These are phyloP conservation scores for Acyrthosiphon pisum DNA, from an alignment of 1,140 invertebrate genomes.

Conservation along the genomic window DNA sequence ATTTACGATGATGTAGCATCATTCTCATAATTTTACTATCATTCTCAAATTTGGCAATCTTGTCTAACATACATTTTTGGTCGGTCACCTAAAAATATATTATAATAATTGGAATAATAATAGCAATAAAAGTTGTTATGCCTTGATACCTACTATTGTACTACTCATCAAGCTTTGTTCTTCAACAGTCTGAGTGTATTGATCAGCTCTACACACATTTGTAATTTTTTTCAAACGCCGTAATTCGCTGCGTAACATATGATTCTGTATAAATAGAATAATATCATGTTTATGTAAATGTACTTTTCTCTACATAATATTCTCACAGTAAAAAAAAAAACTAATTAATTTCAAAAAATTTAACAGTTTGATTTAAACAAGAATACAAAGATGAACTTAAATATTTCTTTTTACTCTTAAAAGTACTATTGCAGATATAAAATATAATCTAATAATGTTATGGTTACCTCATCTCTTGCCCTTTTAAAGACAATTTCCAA, in stretches of 20 bases:
- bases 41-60: conserved; percentile 35
- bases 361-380: no score
- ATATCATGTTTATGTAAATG: not conserved
- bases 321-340: not conserved
- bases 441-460: not conserved
- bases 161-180: conserved; percentile 31
- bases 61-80: not conserved
- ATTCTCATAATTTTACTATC: conserved; percentile 30
- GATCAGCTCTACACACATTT: not conserved
- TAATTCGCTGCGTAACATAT: conserved; percentile 3
- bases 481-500: conserved; percentile 28
- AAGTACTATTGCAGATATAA: no score
- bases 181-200: conserved; percentile 26
- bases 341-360: no score
- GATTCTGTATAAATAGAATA: conserved; percentile 10
- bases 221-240: conserved; percentile 35
- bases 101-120: not conserved
- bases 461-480: conserved; percentile 29
- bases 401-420: no score
- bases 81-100: not conserved
- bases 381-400: no score
- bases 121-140: not conserved
- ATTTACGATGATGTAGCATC: conserved; percentile 42
- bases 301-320: not conserved
- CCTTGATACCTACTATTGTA: not conserved